Evolutionary conservation across 2,888 invertebrate species (phyloP).

Genomic region (Argynnis bischoffii): DNA sequence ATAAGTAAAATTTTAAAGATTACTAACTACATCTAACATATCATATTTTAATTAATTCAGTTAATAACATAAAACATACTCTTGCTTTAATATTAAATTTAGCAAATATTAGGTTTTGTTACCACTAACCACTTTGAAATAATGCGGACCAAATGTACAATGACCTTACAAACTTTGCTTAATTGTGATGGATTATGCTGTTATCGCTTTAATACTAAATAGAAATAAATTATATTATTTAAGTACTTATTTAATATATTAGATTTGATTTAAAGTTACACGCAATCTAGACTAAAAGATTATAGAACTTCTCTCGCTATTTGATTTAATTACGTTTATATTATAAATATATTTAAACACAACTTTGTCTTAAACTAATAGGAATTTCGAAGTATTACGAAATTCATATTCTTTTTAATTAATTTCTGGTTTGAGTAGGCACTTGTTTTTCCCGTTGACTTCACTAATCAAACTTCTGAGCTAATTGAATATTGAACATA

Average conservation of each 20-base stretch:
- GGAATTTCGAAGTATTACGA: constrained; percentile 9
- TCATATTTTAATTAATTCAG: too few relatives aligned
- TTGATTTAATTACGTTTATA: neutral
- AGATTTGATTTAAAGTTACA: constrained; percentile 4
- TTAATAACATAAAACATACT: too few relatives aligned
- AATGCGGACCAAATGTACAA: constrained; percentile 25
- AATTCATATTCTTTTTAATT: constrained; percentile 10
- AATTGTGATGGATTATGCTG: constrained; percentile 40
- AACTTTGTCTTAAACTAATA: neutral
- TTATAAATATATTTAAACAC: neutral
- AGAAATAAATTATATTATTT: constrained; percentile 2
- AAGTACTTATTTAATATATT: neutral
- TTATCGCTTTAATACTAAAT: constrained; percentile 7
- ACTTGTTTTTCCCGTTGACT: constrained; percentile 17
- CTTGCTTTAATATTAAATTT: too few relatives aligned
- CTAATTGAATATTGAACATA: constrained; percentile 10
- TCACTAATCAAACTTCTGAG: constrained; percentile 9
- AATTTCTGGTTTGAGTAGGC: constrained; percentile 17
- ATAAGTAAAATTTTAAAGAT: too few relatives aligned
- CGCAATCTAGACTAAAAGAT: constrained; percentile 3
- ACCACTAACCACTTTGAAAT: constrained; percentile 36
- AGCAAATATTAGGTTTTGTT: neutral
- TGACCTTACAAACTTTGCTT: constrained; percentile 23
- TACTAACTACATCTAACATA: too few relatives aligned
- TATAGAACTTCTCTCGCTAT: neutral